Base-by-base conservation (phyloP, 2,888 invertebrate species). In the Bhutanitis thaidina region DNA sequence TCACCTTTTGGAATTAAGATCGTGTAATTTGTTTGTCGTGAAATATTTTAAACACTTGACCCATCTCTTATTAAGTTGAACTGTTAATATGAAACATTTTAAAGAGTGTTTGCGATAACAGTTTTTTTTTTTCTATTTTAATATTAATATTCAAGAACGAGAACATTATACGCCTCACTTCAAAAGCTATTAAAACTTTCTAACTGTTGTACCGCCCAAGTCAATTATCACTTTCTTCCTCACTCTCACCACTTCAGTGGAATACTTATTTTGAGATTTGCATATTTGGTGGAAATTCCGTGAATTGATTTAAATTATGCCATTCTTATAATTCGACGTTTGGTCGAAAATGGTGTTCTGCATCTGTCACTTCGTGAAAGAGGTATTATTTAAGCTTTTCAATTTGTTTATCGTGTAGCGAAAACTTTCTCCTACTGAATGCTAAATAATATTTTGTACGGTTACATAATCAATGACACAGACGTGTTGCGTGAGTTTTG, bases 171-270 rank as follows among this genome's bases (percentile, higher is more conserved):
- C 34, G 35, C 36, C 27, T 49, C 49, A 25, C 43, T 49, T 30
- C 30, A 37, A 43, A 49, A 43, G 43, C 49, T 43, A 49, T 49
- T 49, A 49, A 49, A 49, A 49, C 36, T 49, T 49, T 49, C n/a
- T 37, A 49, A 37, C 37, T 30, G 13, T 36, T 43, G 49, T 30
- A 41, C 34, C 29, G 43, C 41, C 29, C 20, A 29, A 43, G 43
- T 43, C 43, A 35, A 35, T 49, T 37, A 49, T 30, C 30, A 49
- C 43, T 43, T 37, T 43, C 43, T 43, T 49, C 43, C 49, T 37
- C 16, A 37, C 37, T 49, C 29, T 37, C 37, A 36, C 30, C 29
- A 35, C 37, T 29, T 30, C 35, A 37, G 49, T 13, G 7, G 49
- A 41, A 49, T 49, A 37, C 34, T 49, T 37, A 49, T 49, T 43